These are phyloP conservation scores for Embidobia sp. DNA, from an alignment of 2,888 invertebrate species.

Conservation along the genomic window DNA sequence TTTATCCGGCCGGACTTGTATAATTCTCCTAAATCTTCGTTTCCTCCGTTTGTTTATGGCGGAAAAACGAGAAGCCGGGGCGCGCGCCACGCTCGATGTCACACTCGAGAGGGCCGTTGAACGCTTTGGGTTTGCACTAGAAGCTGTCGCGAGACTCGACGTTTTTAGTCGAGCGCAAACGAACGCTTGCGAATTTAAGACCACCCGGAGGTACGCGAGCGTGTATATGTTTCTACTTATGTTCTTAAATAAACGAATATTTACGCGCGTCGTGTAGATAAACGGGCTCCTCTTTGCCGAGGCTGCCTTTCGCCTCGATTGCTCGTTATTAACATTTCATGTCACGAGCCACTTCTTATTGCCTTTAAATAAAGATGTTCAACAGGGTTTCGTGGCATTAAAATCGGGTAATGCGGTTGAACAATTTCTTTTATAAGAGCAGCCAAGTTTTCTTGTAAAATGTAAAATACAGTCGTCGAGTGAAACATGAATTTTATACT, in stretches of 20 bases:
- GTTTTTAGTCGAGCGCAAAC: slow-evolving; percentile 46
- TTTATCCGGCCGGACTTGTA: slow-evolving; percentile 37
- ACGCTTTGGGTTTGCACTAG: slow-evolving; percentile 11
- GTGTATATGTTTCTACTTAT: slow-evolving; percentile 43
- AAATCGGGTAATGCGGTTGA: no score
- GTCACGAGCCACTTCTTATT: slow-evolving; percentile 9
- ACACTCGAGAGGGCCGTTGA: slow-evolving; percentile 18
- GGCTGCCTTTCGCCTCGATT: slow-evolving; percentile 5
- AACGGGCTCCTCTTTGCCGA: slow-evolving; percentile 25
- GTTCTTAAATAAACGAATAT: slow-evolving; percentile 40
- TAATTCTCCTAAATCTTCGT: slow-evolving; percentile 40
- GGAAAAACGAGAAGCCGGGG: slow-evolving; percentile 2
- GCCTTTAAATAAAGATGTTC: slow-evolving; percentile 12
- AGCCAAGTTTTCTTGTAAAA: no score
- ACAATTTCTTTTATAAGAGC: no score
- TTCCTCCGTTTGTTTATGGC: slow-evolving; percentile 23
- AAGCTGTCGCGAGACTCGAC: slow-evolving; percentile 12
- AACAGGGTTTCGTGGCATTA: no score
- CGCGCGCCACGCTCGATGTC: slow-evolving; percentile 12
- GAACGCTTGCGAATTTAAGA: slow-evolving; percentile 47
- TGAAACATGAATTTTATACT: no score
- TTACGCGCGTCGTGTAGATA: slow-evolving; percentile 40
- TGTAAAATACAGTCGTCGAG: no score
- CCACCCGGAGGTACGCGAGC: slow-evolving; percentile 13
- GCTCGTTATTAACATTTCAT: slow-evolving; percentile 36